phyloP scores from a whole-genome alignment of 2,888 invertebrate species.

The Hypena proboscidalis region DNA sequence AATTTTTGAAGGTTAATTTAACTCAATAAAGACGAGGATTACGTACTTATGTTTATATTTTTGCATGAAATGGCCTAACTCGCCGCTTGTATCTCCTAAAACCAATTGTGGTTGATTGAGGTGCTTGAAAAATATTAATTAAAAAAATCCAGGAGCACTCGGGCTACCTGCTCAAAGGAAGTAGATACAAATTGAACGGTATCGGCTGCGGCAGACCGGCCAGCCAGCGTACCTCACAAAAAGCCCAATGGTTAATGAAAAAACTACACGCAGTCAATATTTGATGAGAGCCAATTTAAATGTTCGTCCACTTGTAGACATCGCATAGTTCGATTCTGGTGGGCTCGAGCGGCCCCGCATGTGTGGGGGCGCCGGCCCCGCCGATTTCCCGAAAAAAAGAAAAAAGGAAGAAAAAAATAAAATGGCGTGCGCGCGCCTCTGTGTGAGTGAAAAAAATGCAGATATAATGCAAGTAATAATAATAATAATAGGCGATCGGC shows the following conservation, averaged over 20 bases:
- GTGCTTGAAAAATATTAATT: slow-evolving; percentile 29
- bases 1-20: too few relatives aligned
- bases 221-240: slow-evolving; percentile 63
- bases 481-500: slow-evolving; percentile 84
- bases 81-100: slow-evolving; percentile 2
- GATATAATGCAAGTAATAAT: slow-evolving; percentile 85
- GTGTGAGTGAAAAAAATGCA: slow-evolving; percentile 83
- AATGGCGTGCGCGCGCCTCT: slow-evolving; percentile 70
- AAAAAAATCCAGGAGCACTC: slow-evolving; percentile 27
- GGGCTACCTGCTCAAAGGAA: slow-evolving; percentile 58
- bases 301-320: slow-evolving; percentile 85
- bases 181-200: slow-evolving; percentile 66
- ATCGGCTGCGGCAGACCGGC: slow-evolving; percentile 57
- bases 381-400: slow-evolving; percentile 75
- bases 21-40: too few relatives aligned
- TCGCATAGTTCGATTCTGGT: slow-evolving; percentile 77
- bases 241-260: slow-evolving; percentile 79
- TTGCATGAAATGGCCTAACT: too few relatives aligned
- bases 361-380: slow-evolving; percentile 65
- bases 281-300: slow-evolving; percentile 85
- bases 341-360: slow-evolving; percentile 54
- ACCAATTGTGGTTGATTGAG: slow-evolving; percentile 10
- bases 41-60: too few relatives aligned
- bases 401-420: slow-evolving; percentile 78
- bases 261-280: slow-evolving; percentile 84